phyloP scores from a whole-genome alignment of 2,113 vertebrate genomes.

The Anseranas semipalmata region DNA sequence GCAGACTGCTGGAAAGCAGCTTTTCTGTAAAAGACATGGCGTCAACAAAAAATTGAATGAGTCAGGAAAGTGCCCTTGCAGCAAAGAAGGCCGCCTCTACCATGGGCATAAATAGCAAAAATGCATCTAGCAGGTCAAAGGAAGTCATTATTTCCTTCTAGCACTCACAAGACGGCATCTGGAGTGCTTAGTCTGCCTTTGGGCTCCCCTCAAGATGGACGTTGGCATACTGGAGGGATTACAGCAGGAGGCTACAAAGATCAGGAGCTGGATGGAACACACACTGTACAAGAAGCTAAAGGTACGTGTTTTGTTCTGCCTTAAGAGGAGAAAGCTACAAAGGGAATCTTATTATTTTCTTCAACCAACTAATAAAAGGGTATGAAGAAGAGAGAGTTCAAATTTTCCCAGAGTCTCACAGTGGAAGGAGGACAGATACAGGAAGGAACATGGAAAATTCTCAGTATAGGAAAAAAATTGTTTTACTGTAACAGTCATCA shows the following conservation, averaged over 20 bases:
- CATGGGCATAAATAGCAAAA: background rate
- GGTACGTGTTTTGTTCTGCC: background rate
- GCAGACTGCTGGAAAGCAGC: background rate
- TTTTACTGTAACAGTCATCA: background rate
- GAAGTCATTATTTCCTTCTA: background rate
- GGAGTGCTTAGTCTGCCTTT: background rate
- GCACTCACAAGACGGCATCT: background rate
- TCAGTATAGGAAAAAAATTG: background rate
- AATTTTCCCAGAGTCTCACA: background rate
- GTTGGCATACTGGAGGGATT: background rate
- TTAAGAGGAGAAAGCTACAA: background rate
- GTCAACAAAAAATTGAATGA: background rate
- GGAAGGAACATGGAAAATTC: background rate
- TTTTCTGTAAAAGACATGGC: background rate
- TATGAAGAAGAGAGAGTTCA: background rate
- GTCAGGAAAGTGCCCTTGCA: background rate
- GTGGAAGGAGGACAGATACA: background rate
- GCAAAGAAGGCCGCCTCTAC: background rate
- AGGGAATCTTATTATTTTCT: background rate
- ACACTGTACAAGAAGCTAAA: background rate
- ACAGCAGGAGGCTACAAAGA: background rate
- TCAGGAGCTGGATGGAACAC: background rate
- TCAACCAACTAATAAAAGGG: background rate
- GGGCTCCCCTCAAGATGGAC: background rate
- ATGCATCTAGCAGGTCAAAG: background rate